Base-by-base conservation (phyloP, 1,140 invertebrate species). In the Bombus breviceps region DNA sequence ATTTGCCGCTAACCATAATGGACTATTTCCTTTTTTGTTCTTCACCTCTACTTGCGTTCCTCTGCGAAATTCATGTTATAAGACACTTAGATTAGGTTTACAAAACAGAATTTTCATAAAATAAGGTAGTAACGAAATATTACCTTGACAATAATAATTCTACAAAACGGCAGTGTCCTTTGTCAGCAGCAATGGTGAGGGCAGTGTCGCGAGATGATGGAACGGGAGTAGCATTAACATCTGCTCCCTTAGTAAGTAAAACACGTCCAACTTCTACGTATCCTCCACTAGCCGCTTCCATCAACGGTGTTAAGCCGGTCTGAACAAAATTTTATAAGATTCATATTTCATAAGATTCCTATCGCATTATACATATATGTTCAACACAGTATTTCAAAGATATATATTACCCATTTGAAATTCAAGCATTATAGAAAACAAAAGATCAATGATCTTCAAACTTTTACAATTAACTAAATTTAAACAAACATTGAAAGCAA, bases 1-100 rank as follows among this genome's bases (percentile, higher is more conserved):
- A 95, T 99, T 99, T 5, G 98, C 99, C 8, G 99, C 98, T 72
- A 99, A 95, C 99, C 99, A 99, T 1, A 99, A 95, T 0, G 99
- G 98, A 59, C 99, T 99, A 95, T 99, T 99, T 76, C 99, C 99
- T 96, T 99, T 99, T 94, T 99, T 99, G 95, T 99, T 99, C 92
- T 99, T 99, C 1, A 99, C 98, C 95, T 99, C 99, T 10, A 99
- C 98, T 87, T 97, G 97, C 53, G 99, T 99, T 81, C 97, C 96
- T 80, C 98, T 97, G 12, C 0, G 57, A 78, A 64, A 68, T n/a
- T 68, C 9, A 77, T 53, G 10, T 57, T 85, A 12, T 18, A 8
- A 69, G 3, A 28, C 9, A 22, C 1, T 66, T 66, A 32, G 5
- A 18, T 32, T 32, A 66, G 3, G 15, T 25, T 28, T 39, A 37